These are phyloP conservation scores for Pseudorasbora parva DNA, from an alignment of 2,113 vertebrate species.

Conservation along the genomic window DNA sequence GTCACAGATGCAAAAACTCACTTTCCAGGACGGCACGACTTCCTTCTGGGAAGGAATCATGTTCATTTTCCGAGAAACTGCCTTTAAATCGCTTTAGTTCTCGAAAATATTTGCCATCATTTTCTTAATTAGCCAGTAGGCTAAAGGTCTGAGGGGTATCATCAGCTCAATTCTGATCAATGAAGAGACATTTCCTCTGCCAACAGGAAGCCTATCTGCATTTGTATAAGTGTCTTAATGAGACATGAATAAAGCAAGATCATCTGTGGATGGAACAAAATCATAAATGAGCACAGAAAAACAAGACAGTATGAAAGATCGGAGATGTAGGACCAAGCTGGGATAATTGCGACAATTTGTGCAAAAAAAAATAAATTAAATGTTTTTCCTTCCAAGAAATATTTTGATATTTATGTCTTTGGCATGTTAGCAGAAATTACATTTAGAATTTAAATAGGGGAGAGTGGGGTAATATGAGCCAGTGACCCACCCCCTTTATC, in stretches of 20 bases:
- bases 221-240: constrained; percentile 1
- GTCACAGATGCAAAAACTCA: not conserved
- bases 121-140: not conserved
- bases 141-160: not conserved
- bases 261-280: not conserved
- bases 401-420: not conserved
- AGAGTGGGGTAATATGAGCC: too few species aligned
- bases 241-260: not conserved
- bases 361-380: too few species aligned
- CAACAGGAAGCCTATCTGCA: not conserved
- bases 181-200: not conserved
- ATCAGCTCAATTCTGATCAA: not conserved
- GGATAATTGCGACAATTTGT: too few species aligned
- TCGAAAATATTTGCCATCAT: not conserved
- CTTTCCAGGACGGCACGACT: not conserved
- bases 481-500: too few species aligned
- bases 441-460: not conserved
- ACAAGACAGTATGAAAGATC: not conserved
- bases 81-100: not conserved
- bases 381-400: not conserved
- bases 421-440: not conserved
- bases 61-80: not conserved
- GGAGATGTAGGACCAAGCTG: too few species aligned
- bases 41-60: not conserved
- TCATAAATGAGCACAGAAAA: not conserved